Conservation (phyloP, 2,888 invertebrate genomes). For the Tachina fera region DNA sequence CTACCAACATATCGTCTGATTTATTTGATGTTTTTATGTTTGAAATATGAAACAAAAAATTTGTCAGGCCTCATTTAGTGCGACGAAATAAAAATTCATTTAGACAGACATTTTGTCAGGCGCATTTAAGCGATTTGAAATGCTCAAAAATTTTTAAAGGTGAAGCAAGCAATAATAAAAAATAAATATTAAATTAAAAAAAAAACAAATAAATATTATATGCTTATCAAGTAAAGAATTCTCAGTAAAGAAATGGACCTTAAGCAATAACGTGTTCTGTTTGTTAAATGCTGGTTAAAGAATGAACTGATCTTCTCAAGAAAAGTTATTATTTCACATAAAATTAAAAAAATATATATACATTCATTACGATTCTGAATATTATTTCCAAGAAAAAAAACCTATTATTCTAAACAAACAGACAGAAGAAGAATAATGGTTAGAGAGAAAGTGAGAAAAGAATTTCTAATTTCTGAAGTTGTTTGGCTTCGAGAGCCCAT, state of each 20-base stretch:
- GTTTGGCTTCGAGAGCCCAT: too few relatives aligned
- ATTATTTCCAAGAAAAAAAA: too few relatives aligned
- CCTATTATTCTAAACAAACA: too few relatives aligned
- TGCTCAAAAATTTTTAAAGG: background rate
- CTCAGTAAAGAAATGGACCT: background rate
- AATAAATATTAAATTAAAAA: background rate
- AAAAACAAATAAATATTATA: background rate
- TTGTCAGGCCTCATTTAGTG: conserved; percentile 63
- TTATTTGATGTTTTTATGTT: conserved; percentile 56
- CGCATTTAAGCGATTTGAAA: conserved; percentile 49
- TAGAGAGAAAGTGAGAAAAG: too few relatives aligned
- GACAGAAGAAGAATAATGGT: too few relatives aligned
- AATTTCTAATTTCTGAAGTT: too few relatives aligned
- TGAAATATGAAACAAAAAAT: conserved; percentile 43
- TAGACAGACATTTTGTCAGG: conserved; percentile 65
- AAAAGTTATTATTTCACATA: too few relatives aligned
- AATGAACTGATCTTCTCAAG: too few relatives aligned
- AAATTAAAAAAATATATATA: too few relatives aligned
- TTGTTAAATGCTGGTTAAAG: too few relatives aligned
- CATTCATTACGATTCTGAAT: too few relatives aligned
- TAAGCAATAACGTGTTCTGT: background rate
- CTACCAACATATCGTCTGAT: conserved; percentile 51
- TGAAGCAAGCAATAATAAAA: background rate
- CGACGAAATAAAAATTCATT: conserved; percentile 65
- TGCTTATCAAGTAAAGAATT: background rate